Base-by-base conservation (phyloP, 1,140 invertebrate species). In the Macrobrachium rosenbergii region DNA sequence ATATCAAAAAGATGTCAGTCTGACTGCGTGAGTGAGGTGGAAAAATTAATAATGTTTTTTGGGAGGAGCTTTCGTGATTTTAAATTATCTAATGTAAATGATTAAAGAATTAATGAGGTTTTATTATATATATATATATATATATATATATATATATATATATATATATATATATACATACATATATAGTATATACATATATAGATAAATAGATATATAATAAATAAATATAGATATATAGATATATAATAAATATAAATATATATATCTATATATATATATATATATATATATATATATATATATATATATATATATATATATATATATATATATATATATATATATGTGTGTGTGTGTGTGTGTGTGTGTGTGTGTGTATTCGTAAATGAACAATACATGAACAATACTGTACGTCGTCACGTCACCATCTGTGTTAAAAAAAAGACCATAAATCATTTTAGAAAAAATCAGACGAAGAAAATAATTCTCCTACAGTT, bases 251-350 rank as follows among this genome's bases (percentile, higher is more conserved):
- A 77, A 17, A 77, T 77, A 77, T 77, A 77, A 45, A 77, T 77
- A 77, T 77, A 77, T 77, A 77, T 77, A 77, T 77, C 43, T 77
- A 77, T 77, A 77, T 77, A 77, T 77, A 77, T 73, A 77, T 77
- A 77, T 77, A 77, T 77, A 52, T 52, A 77, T 77, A 77, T 77
- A 77, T 52, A 77, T 52, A 77, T 77, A 77, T 77, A 77, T 77
- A 77, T 77, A 77, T 77, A 77, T 77, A 77, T 77, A 52, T 77
- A 77, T 77, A 77, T 52, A 77, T 77, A 77, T 77, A 77, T 77
- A 52, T 77, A 58, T 77, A 77, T 77, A 77, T 77, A 77, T 82
- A 64, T 67, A 64, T 67, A 64, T 82, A 64, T 67, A 64, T 82
- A 64, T 43, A 64, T 82, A 64, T 82, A 64, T 67, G 37, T 67